Conservation (phyloP, 2,797 vertebrate species). For the Holocentrus rufus region DNA sequence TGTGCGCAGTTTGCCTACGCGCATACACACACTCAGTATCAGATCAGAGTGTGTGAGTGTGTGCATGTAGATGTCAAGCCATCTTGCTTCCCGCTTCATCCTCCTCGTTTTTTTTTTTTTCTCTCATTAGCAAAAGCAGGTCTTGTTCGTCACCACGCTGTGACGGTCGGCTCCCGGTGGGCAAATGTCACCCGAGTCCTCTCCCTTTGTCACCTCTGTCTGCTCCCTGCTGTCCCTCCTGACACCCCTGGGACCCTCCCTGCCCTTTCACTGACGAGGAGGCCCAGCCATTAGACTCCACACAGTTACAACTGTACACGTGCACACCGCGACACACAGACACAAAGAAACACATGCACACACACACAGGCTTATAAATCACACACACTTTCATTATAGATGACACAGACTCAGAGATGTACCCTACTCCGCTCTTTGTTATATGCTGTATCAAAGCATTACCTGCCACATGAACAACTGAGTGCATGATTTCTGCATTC, state of each 20-base stretch:
- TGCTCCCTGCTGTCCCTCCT: constrained; percentile 57
- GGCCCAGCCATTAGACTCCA: constrained; percentile 37
- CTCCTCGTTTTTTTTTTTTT: constrained; percentile 19
- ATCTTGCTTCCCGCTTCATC: constrained; percentile 16
- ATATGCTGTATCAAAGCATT: neutral
- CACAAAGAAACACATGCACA: constrained; percentile 6
- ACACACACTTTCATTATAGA: constrained; percentile 23
- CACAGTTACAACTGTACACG: neutral
- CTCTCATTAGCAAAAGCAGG: constrained; percentile 57
- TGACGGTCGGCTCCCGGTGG: constrained; percentile 43
- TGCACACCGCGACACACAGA: neutral
- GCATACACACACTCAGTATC: neutral
- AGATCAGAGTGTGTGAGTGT: constrained; percentile 5
- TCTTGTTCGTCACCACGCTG: constrained; percentile 49
- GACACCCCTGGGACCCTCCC: constrained; percentile 56
- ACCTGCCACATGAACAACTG: neutral
- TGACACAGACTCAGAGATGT: constrained; percentile 8
- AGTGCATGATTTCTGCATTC: constrained; percentile 6
- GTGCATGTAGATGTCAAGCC: constrained; percentile 19
- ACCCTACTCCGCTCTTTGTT: neutral
- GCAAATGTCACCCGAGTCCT: constrained; percentile 69
- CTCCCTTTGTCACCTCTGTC: constrained; percentile 59
- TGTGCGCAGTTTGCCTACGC: neutral
- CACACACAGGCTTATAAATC: neutral
- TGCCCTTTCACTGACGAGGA: constrained; percentile 72